phyloP scores from a whole-genome alignment of 2,113 vertebrate species.

The Percopsis transmontana region DNA sequence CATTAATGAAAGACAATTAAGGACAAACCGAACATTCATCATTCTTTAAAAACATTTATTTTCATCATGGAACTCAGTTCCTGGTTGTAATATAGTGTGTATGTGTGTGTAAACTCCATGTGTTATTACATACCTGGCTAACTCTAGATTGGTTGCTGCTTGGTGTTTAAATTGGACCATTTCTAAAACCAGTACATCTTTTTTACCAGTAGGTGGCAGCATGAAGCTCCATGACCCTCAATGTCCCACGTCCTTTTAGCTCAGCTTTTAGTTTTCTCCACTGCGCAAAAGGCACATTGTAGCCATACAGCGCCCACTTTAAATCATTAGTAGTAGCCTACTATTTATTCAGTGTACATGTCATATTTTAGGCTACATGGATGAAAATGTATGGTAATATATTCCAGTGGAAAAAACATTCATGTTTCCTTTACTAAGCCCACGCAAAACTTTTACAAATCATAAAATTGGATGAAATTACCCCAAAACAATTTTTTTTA shows the following conservation, averaged over 20 bases:
- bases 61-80: slow-evolving; percentile 24
- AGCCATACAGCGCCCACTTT: background rate
- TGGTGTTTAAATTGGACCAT: background rate
- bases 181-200: slow-evolving; percentile 29
- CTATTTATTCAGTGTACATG: no score
- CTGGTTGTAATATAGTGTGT: slow-evolving; percentile 20
- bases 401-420: background rate
- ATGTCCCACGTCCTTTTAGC: background rate
- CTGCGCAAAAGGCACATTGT: background rate
- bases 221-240: slow-evolving; percentile 11
- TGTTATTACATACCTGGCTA: background rate
- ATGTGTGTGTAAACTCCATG: slow-evolving; percentile 8
- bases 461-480: no score
- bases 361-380: no score
- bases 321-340: background rate
- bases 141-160: background rate
- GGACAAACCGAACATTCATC: background rate
- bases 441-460: no score
- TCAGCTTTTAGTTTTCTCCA: background rate
- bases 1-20: slow-evolving; percentile 1
- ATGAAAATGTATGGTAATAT: no score
- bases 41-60: slow-evolving; percentile 45
- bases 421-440: slow-evolving; percentile 17
- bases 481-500: no score
- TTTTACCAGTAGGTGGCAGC: slow-evolving; percentile 46